A percentile compares a stretch with the other conserved stretches of the same genome.
These are phyloP conservation scores for Spatulosminthurus flaviceps DNA, from an alignment of 2,888 invertebrate genomes.

Conservation along the genomic window DNA sequence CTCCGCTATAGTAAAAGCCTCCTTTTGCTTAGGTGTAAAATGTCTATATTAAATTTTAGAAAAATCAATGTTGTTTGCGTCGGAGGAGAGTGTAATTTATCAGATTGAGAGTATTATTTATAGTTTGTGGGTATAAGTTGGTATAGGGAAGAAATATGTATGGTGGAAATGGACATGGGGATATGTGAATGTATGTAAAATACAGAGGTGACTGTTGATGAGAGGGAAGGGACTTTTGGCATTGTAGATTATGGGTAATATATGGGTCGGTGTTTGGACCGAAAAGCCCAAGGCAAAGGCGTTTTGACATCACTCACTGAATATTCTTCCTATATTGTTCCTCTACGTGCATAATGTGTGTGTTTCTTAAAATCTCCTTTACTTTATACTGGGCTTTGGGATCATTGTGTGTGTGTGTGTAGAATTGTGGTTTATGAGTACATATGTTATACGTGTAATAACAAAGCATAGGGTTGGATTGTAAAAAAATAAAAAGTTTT, in stretches of 20 bases:
- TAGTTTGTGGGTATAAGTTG: too few species aligned
- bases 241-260: slow-evolving; percentile 22
- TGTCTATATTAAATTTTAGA: too few species aligned
- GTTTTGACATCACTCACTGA: slow-evolving; percentile 56
- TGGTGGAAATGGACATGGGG: too few species aligned
- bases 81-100: too few species aligned
- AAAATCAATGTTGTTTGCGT: too few species aligned
- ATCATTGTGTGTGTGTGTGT: neutral
- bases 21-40: too few species aligned
- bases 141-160: too few species aligned
- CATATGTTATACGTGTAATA: neutral
- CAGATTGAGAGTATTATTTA: too few species aligned
- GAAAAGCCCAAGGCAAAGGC: slow-evolving; percentile 53
- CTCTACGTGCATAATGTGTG: too few species aligned
- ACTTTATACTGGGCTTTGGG: slow-evolving; percentile 14
- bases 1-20: too few species aligned
- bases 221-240: neutral
- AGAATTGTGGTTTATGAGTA: neutral
- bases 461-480: neutral
- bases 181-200: too few species aligned
- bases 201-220: too few species aligned
- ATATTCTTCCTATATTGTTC: slow-evolving; percentile 50
- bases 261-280: slow-evolving; percentile 23
- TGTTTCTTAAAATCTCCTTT: slow-evolving; percentile 33
- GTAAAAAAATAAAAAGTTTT: neutral